These are phyloP conservation scores for Cydia strobilella DNA, from an alignment of 1,140 invertebrate genomes.

Conservation along the genomic window DNA sequence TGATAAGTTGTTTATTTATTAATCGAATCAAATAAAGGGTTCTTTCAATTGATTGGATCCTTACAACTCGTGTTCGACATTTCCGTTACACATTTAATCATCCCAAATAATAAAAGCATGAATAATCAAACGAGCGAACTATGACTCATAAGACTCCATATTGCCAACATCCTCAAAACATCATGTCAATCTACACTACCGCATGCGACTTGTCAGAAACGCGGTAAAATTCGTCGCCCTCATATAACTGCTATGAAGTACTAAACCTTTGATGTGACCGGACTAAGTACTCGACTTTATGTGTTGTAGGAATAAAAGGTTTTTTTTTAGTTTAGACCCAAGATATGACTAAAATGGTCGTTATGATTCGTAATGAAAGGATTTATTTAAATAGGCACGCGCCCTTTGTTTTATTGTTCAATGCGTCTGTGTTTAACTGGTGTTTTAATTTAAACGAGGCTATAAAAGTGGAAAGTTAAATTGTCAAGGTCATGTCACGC, in stretches of 20 bases:
- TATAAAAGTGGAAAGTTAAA: slow-evolving; percentile 35
- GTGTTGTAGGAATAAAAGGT: slow-evolving; percentile 54
- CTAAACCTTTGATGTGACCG: slow-evolving; percentile 62
- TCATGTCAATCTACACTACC: slow-evolving; percentile 27
- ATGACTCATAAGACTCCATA: slow-evolving; percentile 20
- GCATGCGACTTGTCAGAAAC: slow-evolving; percentile 28
- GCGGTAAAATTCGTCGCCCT: slow-evolving; percentile 37
- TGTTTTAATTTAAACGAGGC: slow-evolving; percentile 37
- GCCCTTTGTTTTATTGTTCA: slow-evolving; percentile 42
- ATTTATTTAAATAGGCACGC: slow-evolving; percentile 57
- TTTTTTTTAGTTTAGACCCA: slow-evolving; percentile 60
- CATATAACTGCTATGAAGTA: slow-evolving; percentile 59
- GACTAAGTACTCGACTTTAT: slow-evolving; percentile 49
- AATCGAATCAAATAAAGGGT: not conserved
- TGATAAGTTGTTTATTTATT: not conserved
- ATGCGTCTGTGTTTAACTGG: slow-evolving; percentile 38
- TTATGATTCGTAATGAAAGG: slow-evolving; percentile 42
- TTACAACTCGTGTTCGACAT: not conserved
- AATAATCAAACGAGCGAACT: slow-evolving; percentile 1
- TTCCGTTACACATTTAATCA: slow-evolving; percentile 8
- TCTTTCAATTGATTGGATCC: not conserved
- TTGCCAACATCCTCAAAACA: slow-evolving; percentile 22
- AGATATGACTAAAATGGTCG: slow-evolving; percentile 49
- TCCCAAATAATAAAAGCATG: slow-evolving; percentile 6
- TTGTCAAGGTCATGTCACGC: slow-evolving; percentile 32